Evolutionary conservation across 2,113 vertebrate genomes (phyloP).

Genomic region (Phodopus roborovskii): DNA sequence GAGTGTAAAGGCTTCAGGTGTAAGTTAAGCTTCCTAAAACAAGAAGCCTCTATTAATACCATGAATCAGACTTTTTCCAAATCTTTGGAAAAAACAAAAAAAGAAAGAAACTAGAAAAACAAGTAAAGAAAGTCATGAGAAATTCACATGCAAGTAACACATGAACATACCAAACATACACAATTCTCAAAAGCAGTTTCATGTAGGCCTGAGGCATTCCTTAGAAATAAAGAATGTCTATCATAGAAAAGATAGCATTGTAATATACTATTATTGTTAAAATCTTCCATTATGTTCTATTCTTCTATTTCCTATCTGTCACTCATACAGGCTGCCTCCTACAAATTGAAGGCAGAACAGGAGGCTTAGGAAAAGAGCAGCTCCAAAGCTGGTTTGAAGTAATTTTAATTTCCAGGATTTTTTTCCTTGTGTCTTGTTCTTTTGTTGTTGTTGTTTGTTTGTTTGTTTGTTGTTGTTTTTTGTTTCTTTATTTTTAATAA

Average conservation of each 20-base stretch:
- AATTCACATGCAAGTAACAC: conserved; percentile 72
- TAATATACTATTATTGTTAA: conserved; percentile 79
- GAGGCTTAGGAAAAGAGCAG: conserved; percentile 70
- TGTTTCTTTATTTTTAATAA: conserved; percentile 57
- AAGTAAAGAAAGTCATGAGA: conserved; percentile 82
- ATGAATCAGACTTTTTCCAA: conserved; percentile 81
- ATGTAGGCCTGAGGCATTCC: conserved; percentile 81
- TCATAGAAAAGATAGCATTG: conserved; percentile 85
- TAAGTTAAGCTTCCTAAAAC: conserved; percentile 76
- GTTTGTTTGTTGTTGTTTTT: background rate
- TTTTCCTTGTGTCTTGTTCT: conserved; percentile 67
- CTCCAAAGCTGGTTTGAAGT: conserved; percentile 82
- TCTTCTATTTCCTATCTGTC: conserved; percentile 66
- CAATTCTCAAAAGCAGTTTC: conserved; percentile 74
- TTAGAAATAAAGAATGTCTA: conserved; percentile 85
- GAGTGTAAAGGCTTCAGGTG: conserved; percentile 78
- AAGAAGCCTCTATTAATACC: conserved; percentile 79
- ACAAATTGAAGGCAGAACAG: conserved; percentile 70
- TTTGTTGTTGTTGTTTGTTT: no score
- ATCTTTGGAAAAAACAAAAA: conserved; percentile 73
- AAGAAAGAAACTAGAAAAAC: conserved; percentile 76
- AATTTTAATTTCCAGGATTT: conserved; percentile 84
- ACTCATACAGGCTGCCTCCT: conserved; percentile 78
- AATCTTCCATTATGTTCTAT: conserved; percentile 80
- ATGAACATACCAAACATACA: conserved; percentile 63